Conservation (phyloP, 2,113 vertebrate species). For the Heteronetta atricapilla region DNA sequence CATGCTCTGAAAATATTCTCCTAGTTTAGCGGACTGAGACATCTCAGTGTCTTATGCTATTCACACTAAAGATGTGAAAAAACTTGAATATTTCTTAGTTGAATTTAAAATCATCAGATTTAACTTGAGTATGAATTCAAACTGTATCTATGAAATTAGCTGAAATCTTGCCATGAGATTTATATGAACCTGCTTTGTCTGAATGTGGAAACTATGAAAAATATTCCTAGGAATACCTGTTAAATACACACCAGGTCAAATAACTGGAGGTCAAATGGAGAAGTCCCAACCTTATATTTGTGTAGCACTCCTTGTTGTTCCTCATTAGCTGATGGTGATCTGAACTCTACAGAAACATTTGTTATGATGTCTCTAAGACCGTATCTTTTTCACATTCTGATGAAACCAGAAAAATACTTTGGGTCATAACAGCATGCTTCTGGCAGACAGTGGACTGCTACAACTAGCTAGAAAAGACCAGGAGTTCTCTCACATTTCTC, state of each 20-base stretch:
- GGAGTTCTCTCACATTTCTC: not conserved
- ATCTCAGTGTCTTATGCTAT: not conserved
- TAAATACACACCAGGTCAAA: not conserved
- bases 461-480: not conserved
- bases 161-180: not conserved
- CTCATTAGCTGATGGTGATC: not conserved
- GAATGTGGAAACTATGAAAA: not conserved
- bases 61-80: not conserved
- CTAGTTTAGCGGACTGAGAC: conserved; percentile 2
- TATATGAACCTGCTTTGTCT: not conserved
- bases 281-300: not conserved
- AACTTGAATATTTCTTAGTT: not conserved
- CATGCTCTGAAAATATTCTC: conserved; percentile 7
- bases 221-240: not conserved
- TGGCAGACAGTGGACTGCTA: not conserved
- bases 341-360: not conserved
- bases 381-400: not conserved
- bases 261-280: not conserved
- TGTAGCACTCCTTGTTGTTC: not conserved
- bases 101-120: not conserved
- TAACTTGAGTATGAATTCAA: not conserved
- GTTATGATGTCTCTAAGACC: not conserved
- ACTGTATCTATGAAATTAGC: not conserved
- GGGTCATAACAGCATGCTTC: not conserved
- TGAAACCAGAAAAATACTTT: not conserved